Base-by-base conservation (phyloP, 2,797 vertebrate genomes). In the Lithobates pipiens region DNA sequence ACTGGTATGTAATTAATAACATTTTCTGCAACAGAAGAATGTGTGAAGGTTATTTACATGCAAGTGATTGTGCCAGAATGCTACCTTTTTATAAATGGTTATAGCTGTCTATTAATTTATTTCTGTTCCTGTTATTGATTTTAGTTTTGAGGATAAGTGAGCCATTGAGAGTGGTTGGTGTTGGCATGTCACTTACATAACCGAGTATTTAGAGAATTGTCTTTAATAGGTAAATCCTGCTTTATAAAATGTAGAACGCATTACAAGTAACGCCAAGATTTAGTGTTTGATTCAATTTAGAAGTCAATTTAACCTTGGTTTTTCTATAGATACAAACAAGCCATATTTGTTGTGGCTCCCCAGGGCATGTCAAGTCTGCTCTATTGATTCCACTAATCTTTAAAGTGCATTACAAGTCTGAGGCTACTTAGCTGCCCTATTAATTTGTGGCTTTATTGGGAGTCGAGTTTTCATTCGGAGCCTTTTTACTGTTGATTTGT, bases 281-380 rank as follows among this genome's bases (percentile, higher is more conserved):
- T 87, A 87, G 42, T 83, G 85, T 83, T 83, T 83, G 85, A 83
- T 87, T 87, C 76, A 79, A 83, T 87, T 87, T 87, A 78, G 85
- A 83, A 79, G 85, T 75, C 82, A 61, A 83, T 83, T 79, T 87
- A 87, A 87, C 81, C 85, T 83, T 87, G 85, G 80, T 54, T 79
- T 79, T 57, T 27, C 77, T 71, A 75, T 61, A 25, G 71, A 80
- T 77, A 71, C 80, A 86, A 86, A 77, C 80, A 83, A 68, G 9
- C 61, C 61, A 74, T 87, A 87, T 87, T 83, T 87, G 85, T 87
- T 83, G 80, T 83, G 69, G 85, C 46, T 87, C 85, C 85, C 85
- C 21, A 32, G 85, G 81, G 85, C 80, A 83, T 80, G 80, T 82
- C 78, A 86, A 44, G 76, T 78, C 76, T 82, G 75, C 46, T 74